Evolutionary conservation across 53 echinoderm and acorn worm species (phyloP).

Genomic region (Apostichopus leukothele): DNA sequence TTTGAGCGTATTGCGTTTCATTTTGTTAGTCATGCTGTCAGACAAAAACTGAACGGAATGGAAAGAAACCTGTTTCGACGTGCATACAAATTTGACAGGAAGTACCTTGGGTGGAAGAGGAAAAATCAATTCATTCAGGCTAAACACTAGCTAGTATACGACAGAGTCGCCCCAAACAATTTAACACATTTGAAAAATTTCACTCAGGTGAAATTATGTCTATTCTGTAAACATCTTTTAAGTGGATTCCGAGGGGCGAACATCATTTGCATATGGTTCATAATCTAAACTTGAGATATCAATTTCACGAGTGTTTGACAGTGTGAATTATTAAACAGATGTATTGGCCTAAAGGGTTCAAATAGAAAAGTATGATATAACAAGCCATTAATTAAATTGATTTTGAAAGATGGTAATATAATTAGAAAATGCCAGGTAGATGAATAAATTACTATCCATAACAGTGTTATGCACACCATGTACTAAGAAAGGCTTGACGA

Average conservation of each 20-base stretch:
- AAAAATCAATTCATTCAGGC: slow-evolving; percentile 1
- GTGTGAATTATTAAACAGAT: neutral
- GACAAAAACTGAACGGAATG: neutral
- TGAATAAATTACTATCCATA: no score
- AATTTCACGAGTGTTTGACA: neutral
- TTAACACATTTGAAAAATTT: slow-evolving; percentile 3
- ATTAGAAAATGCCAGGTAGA: neutral
- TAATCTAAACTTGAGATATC: neutral
- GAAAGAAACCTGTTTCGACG: neutral
- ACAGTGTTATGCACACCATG: no score
- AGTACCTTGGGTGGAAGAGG: neutral
- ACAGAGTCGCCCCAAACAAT: neutral
- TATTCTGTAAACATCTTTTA: slow-evolving; percentile 7
- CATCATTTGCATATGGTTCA: neutral
- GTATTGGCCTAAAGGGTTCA: neutral
- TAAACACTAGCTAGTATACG: slow-evolving; percentile 5
- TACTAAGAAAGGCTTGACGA: no score
- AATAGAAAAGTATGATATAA: neutral
- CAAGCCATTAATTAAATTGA: neutral
- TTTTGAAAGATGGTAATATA: slow-evolving; percentile 1
- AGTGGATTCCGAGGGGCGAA: slow-evolving; percentile 6
- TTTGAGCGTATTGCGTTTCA: slow-evolving; percentile 33
- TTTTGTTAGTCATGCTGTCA: slow-evolving; percentile 9
- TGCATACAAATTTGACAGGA: slow-evolving; percentile 25
- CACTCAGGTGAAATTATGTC: slow-evolving; percentile 14